phyloP scores from a whole-genome alignment of 2,113 vertebrate species.

The Aramus guarauna region DNA sequence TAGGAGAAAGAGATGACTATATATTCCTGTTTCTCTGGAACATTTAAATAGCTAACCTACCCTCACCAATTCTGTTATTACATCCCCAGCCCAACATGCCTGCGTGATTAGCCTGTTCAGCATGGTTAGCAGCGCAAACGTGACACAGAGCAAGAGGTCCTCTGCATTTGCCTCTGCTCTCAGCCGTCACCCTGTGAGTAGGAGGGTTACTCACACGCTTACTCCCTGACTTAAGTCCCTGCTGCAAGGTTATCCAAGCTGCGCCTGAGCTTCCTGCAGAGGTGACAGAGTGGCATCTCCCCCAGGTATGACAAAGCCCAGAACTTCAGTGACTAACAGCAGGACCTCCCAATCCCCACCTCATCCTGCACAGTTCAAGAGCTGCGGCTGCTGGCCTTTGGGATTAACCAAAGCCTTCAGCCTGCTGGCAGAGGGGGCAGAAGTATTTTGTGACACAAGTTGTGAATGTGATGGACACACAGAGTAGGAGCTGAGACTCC shows the following conservation, averaged over 20 bases:
- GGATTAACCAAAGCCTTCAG: not conserved
- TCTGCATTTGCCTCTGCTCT: not conserved
- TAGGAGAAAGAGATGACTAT: not conserved
- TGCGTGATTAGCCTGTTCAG: not conserved
- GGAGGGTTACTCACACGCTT: not conserved
- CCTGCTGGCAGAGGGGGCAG: not conserved
- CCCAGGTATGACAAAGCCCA: not conserved
- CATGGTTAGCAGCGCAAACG: not conserved
- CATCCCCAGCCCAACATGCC: not conserved
- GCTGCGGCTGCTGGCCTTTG: not conserved
- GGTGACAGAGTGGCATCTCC: not conserved
- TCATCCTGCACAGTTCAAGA: not conserved
- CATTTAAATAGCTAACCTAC: not conserved
- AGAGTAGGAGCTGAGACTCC: not conserved
- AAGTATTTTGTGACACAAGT: not conserved
- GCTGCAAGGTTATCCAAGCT: not conserved
- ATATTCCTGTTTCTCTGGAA: not conserved
- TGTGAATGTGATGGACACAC: accelerated
- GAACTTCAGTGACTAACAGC: not conserved
- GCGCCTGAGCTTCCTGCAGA: not conserved
- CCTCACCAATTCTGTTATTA: not conserved
- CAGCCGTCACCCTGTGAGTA: not conserved
- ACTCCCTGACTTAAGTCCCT: accelerated
- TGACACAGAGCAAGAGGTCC: accelerated
- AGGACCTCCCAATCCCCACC: not conserved